These are phyloP conservation scores for Hypocryptadius cinnamomeus DNA, from an alignment of 2,113 vertebrate species.

Conservation along the genomic window DNA sequence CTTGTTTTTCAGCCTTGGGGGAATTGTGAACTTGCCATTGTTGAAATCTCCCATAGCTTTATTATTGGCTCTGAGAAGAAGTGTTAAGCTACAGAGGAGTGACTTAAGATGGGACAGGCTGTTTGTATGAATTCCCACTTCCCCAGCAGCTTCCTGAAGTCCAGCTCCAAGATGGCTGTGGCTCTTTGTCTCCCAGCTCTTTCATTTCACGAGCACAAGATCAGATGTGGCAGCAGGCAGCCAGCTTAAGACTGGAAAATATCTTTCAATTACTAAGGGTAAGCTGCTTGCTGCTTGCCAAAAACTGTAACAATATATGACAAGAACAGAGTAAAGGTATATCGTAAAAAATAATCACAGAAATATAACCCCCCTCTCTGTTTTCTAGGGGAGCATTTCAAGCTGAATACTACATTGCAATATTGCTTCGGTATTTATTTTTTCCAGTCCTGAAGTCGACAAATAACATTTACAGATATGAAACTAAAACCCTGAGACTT, in stretches of 20 bases:
- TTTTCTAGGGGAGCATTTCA: background rate
- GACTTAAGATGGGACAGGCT: background rate
- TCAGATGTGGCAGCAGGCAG: background rate
- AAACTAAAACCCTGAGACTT: background rate
- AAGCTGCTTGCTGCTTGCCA: background rate
- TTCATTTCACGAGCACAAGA: background rate
- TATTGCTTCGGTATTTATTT: background rate
- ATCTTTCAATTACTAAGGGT: background rate
- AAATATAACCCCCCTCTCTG: background rate
- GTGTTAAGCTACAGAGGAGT: background rate
- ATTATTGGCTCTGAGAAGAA: background rate
- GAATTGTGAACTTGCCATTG: background rate
- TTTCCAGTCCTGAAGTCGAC: background rate
- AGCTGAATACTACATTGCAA: background rate
- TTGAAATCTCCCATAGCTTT: background rate
- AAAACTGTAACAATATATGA: background rate
- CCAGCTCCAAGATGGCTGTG: background rate
- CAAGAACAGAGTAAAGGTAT: background rate
- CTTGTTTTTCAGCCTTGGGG: background rate
- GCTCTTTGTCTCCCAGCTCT: background rate
- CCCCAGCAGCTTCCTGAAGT: background rate
- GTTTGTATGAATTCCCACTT: background rate
- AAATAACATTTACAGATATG: background rate
- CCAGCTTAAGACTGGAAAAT: background rate
- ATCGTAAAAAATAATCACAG: background rate